Percentiles rank a stretch among this genome's conserved stretches.
Evolutionary conservation across 2,113 vertebrate species (phyloP).

Genomic region (Oceanodroma tethys): DNA sequence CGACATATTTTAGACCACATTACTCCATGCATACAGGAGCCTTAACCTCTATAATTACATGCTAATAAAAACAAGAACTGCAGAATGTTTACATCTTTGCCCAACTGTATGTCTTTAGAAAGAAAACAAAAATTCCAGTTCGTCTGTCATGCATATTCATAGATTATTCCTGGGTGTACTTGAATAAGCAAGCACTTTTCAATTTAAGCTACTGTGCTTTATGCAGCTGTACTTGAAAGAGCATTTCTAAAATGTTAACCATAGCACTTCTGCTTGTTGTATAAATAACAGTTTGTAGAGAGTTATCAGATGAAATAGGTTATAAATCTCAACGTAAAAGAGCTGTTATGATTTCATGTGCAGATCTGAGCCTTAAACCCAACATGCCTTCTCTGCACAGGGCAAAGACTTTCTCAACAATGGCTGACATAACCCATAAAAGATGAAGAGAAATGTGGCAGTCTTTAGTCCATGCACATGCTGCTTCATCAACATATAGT

Average conservation of each 20-base stretch:
- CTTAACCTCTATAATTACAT: constrained; percentile 40
- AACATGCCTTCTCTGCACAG: not conserved
- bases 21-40: not conserved
- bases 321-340: not conserved
- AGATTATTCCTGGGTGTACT: not conserved
- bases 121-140: constrained; percentile 32
- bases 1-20: not conserved
- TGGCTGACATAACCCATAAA: not conserved
- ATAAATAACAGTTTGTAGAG: not conserved
- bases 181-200: not conserved
- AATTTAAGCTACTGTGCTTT: constrained; percentile 3
- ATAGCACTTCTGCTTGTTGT: not conserved
- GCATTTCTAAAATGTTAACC: not conserved
- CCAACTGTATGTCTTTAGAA: not conserved
- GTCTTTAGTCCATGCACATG: not conserved
- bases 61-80: constrained; percentile 43
- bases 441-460: not conserved
- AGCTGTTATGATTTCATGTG: not conserved
- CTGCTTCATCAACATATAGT: not conserved
- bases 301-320: not conserved
- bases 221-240: not conserved
- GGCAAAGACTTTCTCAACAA: not conserved
- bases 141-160: not conserved
- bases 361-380: constrained; percentile 9
- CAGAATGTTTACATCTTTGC: constrained; percentile 41